Evolutionary conservation across 2,113 vertebrate species (phyloP), one percentile per base, ranked within the genome.

Genomic region (Nanorana parkeri): DNA sequence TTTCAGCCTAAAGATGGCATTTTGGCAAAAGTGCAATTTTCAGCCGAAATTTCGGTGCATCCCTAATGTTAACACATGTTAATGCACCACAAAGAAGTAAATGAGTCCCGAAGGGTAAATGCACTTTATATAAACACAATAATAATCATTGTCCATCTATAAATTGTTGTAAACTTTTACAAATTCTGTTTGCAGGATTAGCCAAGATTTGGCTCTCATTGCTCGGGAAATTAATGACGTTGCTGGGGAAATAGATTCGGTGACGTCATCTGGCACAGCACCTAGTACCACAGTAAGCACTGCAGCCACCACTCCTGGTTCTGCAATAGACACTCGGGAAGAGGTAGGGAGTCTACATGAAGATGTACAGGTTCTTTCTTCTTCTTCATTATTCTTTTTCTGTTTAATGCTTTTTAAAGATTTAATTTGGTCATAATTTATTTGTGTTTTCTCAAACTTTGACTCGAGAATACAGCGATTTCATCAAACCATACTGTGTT

Each of bases 231-330:
- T 99, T 94, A 98, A 99, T 87, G 98, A 99, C 76, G 98, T 99
- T 90, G 98, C 98, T 20, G 98, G 98, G 78, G 97, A 99, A 91
- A 99, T 99, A 85, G 98, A 99, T 90, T 98, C 97, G 1, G 98
- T 99, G 93, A 99, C 97, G 88, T 99, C 98, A 17, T 99, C 98
- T 5, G 97, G 97, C 93, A 99, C 97, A 24, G 97, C 97, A 54
- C 97, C 97, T 87, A 99, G 98, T 92, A 99, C 98, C 92, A 98
- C 97, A 88, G 97, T 96, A 96, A 98, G 97, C 97, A 99, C 98
- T 79, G 98, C 97, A 29, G 97, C 98, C 91, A 99, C 98, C 93
- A 99, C 98, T 88, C 98, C 98, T 86, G 97, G 97, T 91, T 99
- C 98, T 85, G 96, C 98, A 93, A 98, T 99, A 92, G 98, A 99